phyloP scores from a whole-genome alignment of 2,888 invertebrate species.

The Clepsis dumicolana region DNA sequence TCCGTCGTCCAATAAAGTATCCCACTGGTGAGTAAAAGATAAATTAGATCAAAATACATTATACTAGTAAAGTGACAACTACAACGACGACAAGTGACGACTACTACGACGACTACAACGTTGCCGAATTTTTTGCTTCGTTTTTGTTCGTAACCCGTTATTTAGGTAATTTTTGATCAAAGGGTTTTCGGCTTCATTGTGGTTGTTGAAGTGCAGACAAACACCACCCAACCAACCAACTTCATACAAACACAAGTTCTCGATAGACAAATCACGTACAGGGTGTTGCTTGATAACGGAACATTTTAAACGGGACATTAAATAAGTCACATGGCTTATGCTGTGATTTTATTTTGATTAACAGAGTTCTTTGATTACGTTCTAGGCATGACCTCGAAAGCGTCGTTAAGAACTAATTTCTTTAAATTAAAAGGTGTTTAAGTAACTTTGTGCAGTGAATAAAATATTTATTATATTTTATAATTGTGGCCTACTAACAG shows the following conservation, averaged over 20 bases:
- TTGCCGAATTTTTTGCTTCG: too few species aligned
- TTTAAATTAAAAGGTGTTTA: not conserved
- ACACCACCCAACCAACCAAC: too few species aligned
- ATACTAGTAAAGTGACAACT: too few species aligned
- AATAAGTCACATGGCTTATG: constrained; percentile 9
- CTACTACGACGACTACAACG: too few species aligned
- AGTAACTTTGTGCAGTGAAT: constrained; percentile 4
- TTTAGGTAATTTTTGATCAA: too few species aligned
- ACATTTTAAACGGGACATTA: not conserved
- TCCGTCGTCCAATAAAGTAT: too few species aligned
- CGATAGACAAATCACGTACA: constrained; percentile 11
- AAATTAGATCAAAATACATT: too few species aligned
- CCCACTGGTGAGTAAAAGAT: too few species aligned
- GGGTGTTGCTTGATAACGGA: constrained; percentile 18
- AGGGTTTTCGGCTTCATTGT: not conserved
- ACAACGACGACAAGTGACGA: too few species aligned
- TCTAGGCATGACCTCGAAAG: not conserved
- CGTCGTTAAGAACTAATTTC: too few species aligned
- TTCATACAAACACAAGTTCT: not conserved
- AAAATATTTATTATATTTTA: not conserved
- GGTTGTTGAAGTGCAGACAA: not conserved
- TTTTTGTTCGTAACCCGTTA: too few species aligned
- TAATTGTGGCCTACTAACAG: not conserved
- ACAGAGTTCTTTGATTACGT: not conserved
- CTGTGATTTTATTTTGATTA: constrained; percentile 5